phyloP scores from a whole-genome alignment of 2,888 invertebrate species.

The Ennomos quercinarius region DNA sequence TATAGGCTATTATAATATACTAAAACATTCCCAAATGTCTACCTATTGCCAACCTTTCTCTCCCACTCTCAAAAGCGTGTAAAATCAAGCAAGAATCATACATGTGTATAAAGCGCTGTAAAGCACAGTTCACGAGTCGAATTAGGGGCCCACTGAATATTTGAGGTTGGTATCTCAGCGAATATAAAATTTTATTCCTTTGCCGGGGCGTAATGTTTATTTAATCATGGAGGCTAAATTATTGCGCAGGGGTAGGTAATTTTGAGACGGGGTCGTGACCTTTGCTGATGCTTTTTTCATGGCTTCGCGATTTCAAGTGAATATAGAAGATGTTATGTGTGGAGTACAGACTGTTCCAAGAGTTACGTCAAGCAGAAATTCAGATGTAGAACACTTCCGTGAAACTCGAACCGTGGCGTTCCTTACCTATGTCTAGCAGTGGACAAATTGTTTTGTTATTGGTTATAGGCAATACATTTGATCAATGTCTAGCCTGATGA shows the following conservation, averaged over 20 bases:
- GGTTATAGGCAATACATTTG: too few species aligned
- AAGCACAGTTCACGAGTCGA: slow-evolving; percentile 11
- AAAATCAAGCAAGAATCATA: slow-evolving; percentile 14
- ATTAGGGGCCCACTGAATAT: slow-evolving; percentile 38
- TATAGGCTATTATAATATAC: too few species aligned
- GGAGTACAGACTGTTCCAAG: too few species aligned
- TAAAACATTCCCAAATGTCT: not conserved
- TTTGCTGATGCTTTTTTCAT: slow-evolving; percentile 15
- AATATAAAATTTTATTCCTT: slow-evolving; percentile 46
- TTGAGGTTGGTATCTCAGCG: slow-evolving; percentile 41
- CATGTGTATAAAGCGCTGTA: slow-evolving; percentile 15
- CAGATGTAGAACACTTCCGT: too few species aligned
- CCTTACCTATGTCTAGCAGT: too few species aligned
- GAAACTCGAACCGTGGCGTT: too few species aligned
- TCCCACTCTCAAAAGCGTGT: not conserved
- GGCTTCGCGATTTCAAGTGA: slow-evolving; percentile 2
- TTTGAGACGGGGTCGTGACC: slow-evolving; percentile 16
- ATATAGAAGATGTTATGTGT: too few species aligned
- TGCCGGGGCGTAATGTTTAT: slow-evolving; percentile 40
- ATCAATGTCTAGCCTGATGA: too few species aligned
- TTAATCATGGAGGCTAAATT: slow-evolving; percentile 42
- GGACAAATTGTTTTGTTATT: too few species aligned
- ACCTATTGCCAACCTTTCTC: not conserved
- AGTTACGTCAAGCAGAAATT: too few species aligned
- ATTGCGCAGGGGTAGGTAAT: slow-evolving; percentile 31